Conservation (phyloP, 2,797 vertebrate genomes). For the Sciurus carolinensis region DNA sequence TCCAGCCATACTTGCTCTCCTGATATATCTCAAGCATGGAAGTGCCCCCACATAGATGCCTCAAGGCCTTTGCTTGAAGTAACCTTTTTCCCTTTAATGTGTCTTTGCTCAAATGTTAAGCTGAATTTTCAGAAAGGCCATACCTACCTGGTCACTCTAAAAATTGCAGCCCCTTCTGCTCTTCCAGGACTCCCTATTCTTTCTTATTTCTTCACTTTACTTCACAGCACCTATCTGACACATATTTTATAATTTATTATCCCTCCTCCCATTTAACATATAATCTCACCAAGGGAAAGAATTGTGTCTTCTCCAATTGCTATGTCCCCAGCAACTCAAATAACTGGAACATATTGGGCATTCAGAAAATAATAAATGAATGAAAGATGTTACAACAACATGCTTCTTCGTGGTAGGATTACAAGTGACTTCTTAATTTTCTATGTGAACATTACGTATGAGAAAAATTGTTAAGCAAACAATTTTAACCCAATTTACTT, state of each 20-base stretch:
- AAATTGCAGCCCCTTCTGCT: neutral
- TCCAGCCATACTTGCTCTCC: neutral
- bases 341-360: neutral
- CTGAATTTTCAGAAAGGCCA: neutral
- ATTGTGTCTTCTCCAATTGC: neutral
- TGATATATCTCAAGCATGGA: neutral
- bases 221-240: neutral
- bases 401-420: neutral
- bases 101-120: neutral
- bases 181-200: neutral
- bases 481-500: constrained; percentile 42
- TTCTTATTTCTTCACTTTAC: neutral
- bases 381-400: constrained; percentile 17
- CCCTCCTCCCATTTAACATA: neutral
- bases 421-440: constrained; percentile 34
- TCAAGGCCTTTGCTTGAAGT: neutral
- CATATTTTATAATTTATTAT: neutral
- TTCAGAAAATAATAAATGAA: constrained; percentile 32
- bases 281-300: constrained; percentile 1
- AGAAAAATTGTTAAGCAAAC: constrained; percentile 15
- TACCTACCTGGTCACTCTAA: neutral
- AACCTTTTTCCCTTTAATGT: neutral
- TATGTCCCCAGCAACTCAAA: constrained; percentile 34
- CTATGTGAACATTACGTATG: neutral
- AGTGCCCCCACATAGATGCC: neutral